A percentile compares a stretch with the other conserved stretches of the same genome.
These are phyloP conservation scores for Caenorhabditis panamensis DNA, from an alignment of 2,888 invertebrate species.

Conservation along the genomic window DNA sequence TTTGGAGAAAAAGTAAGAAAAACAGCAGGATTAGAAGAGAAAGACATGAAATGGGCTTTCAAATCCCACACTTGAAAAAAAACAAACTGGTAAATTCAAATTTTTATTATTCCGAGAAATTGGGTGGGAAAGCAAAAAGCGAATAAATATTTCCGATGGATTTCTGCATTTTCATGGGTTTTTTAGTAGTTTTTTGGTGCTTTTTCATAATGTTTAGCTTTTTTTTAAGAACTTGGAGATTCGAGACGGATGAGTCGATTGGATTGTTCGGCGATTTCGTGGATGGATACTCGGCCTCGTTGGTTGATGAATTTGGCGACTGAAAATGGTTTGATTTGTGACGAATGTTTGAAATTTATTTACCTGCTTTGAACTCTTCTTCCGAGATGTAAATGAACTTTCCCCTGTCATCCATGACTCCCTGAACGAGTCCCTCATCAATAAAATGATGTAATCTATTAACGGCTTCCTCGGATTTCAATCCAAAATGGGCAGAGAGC, in stretches of 20 bases:
- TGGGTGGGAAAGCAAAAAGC: not conserved
- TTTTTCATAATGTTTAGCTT: no score
- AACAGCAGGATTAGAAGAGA: conserved; percentile 1
- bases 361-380: conserved; percentile 88
- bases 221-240: conserved; percentile 24
- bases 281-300: conserved; percentile 93
- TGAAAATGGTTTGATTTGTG: conserved; percentile 52
- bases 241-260: conserved; percentile 91
- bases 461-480: conserved; percentile 82
- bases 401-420: conserved; percentile 98
- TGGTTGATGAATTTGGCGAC: conserved; percentile 96
- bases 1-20: no score
- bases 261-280: conserved; percentile 94
- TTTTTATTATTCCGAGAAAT: not conserved
- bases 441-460: conserved; percentile 90
- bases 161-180: no score
- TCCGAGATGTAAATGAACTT: conserved; percentile 98
- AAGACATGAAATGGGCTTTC: conserved; percentile 11
- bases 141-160: not conserved
- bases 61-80: not conserved
- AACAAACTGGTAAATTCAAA: not conserved
- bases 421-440: conserved; percentile 89
- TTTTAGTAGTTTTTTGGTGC: not conserved
- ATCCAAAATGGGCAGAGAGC: conserved; percentile 76
- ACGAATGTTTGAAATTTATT: conserved; percentile 10